Conservation (phyloP, 2,797 vertebrate genomes). For the Yasuhikotakia modesta region DNA sequence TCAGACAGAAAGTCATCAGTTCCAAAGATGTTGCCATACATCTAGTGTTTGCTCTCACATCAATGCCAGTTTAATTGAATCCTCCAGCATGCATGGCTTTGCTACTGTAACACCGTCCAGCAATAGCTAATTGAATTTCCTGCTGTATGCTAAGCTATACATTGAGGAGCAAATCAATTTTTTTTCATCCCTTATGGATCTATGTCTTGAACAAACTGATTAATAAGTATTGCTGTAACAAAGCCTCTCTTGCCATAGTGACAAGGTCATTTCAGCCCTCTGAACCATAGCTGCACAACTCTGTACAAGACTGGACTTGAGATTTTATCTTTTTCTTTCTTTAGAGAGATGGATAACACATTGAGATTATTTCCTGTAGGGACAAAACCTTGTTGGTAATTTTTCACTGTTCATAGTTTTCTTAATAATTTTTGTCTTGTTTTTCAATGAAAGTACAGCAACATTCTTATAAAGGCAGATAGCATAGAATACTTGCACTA, state of each 20-base stretch:
- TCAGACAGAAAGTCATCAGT: constrained; percentile 35
- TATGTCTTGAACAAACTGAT: constrained; percentile 42
- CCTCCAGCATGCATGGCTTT: constrained; percentile 51
- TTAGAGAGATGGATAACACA: background rate
- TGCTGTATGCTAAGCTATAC: constrained; percentile 54
- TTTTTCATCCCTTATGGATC: constrained; percentile 31
- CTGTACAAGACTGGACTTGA: background rate
- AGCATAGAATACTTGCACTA: too few species aligned
- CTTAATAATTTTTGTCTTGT: background rate
- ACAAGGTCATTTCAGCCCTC: constrained; percentile 25
- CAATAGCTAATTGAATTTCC: constrained; percentile 64
- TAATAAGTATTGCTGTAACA: constrained; percentile 45
- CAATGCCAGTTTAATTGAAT: constrained; percentile 60
- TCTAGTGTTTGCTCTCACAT: constrained; percentile 50
- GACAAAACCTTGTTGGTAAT: background rate
- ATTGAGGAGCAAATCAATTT: constrained; percentile 46
- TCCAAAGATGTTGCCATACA: constrained; percentile 17
- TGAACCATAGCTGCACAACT: background rate
- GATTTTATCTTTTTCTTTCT: background rate
- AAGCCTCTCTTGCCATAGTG: constrained; percentile 11
- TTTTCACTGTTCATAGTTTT: background rate
- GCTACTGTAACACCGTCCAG: constrained; percentile 54
- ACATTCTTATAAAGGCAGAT: too few species aligned
- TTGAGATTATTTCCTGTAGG: background rate
- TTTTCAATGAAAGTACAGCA: too few species aligned